Base-by-base conservation (phyloP, 2,113 vertebrate species). In the Lycocorax pyrrhopterus region DNA sequence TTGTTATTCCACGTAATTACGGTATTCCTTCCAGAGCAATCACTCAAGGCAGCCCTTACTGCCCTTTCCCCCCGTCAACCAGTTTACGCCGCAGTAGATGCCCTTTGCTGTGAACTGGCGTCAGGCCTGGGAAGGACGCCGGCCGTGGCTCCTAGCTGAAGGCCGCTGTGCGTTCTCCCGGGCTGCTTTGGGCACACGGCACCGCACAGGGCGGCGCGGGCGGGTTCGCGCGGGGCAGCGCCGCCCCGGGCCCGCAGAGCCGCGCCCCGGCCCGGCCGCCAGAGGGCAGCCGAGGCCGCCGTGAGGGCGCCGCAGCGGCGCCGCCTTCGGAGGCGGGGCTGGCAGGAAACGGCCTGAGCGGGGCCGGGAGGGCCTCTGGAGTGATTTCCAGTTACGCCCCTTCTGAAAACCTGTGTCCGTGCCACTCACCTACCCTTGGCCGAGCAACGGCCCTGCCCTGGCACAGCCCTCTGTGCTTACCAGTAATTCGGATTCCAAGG, bases 201-300 rank as follows among this genome's bases (percentile, higher is more conserved):
- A 2, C 46, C 46, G 20, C 46, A 46, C 46, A 46, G 20, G 44
- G 44, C 44, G 5, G 8, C 9, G 18, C 30, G 53, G 53, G 19
- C 53, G 30, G 52, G 10, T 32, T 32, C 17, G 18, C 53, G 30
- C 84, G 7, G 20, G 10, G 21, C 43, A 17, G 41, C 56, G 23
- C 22, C 22, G n/a, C 22, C 22, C n/a, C n/a, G 22, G 58, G 63
- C 32, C 64, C 58, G n/a, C 56, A 35, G 9, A 4, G 58, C n/a
- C 51, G 44, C 20, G 27, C 2, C 47, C 46, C 39, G 33, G 55
- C 74, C 56, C 56, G 47, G 41, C 80, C 66, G 0, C 92, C 86
- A 92, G 90, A 55, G 93, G 87, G 88, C 92, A 82, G 87, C 41
- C 12, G 73, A 68, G 80, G 72, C 75, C 71, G 85, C 88, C 81